phyloP scores from a whole-genome alignment of 2,797 vertebrate species.

The Prunella strophiata region DNA sequence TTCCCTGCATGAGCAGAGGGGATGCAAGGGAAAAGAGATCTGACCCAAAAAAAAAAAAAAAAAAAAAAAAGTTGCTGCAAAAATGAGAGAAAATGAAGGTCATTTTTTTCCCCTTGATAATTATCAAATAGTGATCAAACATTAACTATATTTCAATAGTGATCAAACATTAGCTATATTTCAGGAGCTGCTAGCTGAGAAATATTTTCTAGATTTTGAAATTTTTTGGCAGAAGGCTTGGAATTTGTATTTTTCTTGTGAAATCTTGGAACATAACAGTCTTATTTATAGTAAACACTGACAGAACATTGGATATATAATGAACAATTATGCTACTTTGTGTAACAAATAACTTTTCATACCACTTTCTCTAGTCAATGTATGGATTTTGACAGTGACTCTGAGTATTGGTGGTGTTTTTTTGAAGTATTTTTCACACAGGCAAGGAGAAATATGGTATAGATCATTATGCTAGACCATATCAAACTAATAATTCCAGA shows the following conservation, averaged over 20 bases:
- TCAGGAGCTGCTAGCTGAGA: background rate
- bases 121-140: background rate
- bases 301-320: background rate
- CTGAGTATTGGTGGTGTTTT: background rate
- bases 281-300: constrained; percentile 46
- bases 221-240: background rate
- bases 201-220: background rate
- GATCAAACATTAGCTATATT: background rate
- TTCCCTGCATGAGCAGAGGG: background rate
- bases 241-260: background rate
- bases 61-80: background rate
- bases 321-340: constrained; percentile 1
- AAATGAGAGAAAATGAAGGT: background rate
- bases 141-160: background rate
- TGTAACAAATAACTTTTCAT: background rate
- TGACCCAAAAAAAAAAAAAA: background rate
- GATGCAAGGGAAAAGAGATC: background rate
- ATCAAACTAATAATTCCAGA: background rate
- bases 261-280: constrained; percentile 28
- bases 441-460: background rate
- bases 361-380: background rate
- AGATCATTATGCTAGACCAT: background rate
- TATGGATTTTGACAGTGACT: background rate
- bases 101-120: background rate
- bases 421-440: background rate